Conservation (phyloP, 2,113 vertebrate species). For the Fukomys damarensis region DNA sequence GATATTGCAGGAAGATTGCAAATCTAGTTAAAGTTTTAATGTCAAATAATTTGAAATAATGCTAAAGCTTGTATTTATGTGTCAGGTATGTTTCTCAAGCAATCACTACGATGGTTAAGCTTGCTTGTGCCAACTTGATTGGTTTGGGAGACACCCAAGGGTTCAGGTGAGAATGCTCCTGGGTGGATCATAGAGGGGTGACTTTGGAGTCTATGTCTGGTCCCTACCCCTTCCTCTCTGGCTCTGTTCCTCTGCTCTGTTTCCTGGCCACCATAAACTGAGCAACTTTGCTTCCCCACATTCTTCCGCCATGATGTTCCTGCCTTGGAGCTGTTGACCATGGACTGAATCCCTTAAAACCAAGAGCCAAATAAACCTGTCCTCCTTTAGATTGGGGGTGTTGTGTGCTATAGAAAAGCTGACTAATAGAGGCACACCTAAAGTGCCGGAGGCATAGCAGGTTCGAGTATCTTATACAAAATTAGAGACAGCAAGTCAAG, state of each 20-base stretch:
- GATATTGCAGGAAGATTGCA: not conserved
- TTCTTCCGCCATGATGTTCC: not conserved
- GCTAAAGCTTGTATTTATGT: not conserved
- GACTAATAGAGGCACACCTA: accelerated
- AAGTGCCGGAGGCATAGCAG: no score
- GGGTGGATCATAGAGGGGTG: not conserved
- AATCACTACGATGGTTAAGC: not conserved
- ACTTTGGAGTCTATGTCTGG: not conserved
- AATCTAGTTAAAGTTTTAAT: not conserved
- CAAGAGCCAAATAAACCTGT: not conserved
- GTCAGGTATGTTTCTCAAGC: not conserved
- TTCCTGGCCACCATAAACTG: not conserved
- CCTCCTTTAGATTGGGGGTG: not conserved
- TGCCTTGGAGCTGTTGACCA: not conserved
- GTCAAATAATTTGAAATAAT: not conserved
- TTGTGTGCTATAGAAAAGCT: not conserved
- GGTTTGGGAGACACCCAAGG: not conserved
- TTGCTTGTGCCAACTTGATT: not conserved
- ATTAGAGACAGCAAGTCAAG: not conserved
- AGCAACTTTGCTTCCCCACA: not conserved
- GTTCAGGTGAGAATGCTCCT: not conserved
- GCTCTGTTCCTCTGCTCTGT: not conserved
- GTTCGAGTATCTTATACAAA: accelerated
- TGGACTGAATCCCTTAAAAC: not conserved
- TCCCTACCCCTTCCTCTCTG: not conserved